Base-by-base conservation (phyloP, 2,888 invertebrate genomes). In the Penaeus monodon region DNA sequence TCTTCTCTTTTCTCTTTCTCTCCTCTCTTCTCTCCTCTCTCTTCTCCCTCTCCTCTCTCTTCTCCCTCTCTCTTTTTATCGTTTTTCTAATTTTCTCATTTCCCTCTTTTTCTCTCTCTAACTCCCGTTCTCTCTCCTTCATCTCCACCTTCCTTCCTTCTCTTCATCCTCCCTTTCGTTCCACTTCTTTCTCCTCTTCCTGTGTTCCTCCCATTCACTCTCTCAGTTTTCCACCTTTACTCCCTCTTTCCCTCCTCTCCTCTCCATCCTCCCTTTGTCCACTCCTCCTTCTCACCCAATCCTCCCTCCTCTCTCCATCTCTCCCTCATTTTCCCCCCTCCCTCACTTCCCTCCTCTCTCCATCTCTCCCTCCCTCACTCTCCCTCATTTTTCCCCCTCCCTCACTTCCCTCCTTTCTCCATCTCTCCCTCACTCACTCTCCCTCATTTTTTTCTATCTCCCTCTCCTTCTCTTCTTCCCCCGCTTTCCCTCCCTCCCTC, bases 271-370 rank as follows among this genome's bases (percentile, higher is more conserved):
- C 70, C n/a, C 8, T 70, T n/a, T 24, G 14, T 6, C n/a, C 24
- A 14, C 2, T 24, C 70, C 29, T 73, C 38, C 27, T 33, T 73
- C 73, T 73, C 27, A 66, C n/a, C n/a, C n/a, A n/a, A n/a, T n/a
- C n/a, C 44, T 44, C 44, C 70, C 49, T 66, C 33, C 24, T 44
- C 38, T 4, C 4, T 65, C 22, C n/a, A 2, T n/a, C n/a, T 10
- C 70, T 29, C 29, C 70, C 70, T 10, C 70, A 0, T 33, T 14
- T 33, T 3, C 33, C 29, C 1, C 73, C 38, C 73, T 27, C 27
- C 27, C 27, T 27, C 73, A 57, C 78, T 57, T 22, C 29, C 78
- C 57, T n/a, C 63, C 78, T 78, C 78, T 57, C 73, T 73, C 27
- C 73, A 3, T 27, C 10, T 4, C 73, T 27, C 27, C 27, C 27